A percentile compares a stretch with the other conserved stretches of the same genome.
Conservation (phyloP, 1,140 invertebrate species). For the Calosoma granatense region DNA sequence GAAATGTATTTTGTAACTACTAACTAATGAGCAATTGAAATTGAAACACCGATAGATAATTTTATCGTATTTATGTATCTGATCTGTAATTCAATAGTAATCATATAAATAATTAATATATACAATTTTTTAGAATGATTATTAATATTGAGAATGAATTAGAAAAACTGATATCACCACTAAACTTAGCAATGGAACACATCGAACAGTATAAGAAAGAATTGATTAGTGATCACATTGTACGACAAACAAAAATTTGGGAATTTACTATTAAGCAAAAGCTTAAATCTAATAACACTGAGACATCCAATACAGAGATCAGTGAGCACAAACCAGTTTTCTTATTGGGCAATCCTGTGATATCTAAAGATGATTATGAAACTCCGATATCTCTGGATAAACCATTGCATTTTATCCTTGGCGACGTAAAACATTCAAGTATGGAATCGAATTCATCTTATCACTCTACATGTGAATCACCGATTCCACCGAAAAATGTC, state of each 20-base stretch:
- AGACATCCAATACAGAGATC: constrained; percentile 20
- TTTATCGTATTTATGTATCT: too few relatives aligned
- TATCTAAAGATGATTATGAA: background rate
- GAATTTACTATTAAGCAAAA: background rate
- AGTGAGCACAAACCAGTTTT: background rate
- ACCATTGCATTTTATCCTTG: background rate
- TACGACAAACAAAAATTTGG: background rate
- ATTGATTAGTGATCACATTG: background rate
- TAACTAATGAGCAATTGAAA: background rate
- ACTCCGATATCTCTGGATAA: background rate
- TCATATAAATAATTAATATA: background rate
- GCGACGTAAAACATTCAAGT: background rate
- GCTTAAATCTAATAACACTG: constrained; percentile 17
- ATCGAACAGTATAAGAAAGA: constrained; percentile 23
- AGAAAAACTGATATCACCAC: constrained; percentile 33
- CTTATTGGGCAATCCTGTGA: background rate
- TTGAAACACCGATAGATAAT: too few relatives aligned
- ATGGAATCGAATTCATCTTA: background rate
- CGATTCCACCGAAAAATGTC: background rate
- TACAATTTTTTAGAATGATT: constrained; percentile 24
- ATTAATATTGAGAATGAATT: constrained; percentile 36
- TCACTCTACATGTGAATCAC: background rate
- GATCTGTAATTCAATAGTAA: too few relatives aligned
- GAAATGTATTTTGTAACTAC: background rate
- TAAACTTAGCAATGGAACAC: constrained; percentile 31